Evolutionary conservation across 2,113 vertebrate genomes (phyloP).

Genomic region (Pelecanoides urinatrix): DNA sequence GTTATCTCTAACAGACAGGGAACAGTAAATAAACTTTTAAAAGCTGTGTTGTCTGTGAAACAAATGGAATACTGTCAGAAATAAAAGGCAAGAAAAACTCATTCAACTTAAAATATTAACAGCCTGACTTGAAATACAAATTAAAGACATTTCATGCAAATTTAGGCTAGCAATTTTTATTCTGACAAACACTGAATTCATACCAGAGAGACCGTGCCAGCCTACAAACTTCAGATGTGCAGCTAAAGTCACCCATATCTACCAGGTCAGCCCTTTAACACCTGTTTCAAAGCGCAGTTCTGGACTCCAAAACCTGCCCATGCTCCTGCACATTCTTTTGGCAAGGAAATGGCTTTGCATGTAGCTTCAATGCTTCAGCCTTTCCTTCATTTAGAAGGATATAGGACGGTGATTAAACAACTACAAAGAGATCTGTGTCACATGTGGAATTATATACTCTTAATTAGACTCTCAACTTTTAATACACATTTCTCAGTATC

Average conservation of each 20-base stretch:
- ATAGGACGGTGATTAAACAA: neutral
- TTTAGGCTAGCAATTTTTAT: neutral
- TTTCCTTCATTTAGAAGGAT: neutral
- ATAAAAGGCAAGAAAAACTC: neutral
- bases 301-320: neutral
- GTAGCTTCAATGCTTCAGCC: neutral
- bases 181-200: neutral
- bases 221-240: neutral
- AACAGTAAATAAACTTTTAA: neutral
- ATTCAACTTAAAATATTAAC: neutral
- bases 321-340: neutral
- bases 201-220: neutral
- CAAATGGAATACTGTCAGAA: neutral
- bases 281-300: neutral
- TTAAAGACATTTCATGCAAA: neutral
- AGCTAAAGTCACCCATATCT: neutral
- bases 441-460: neutral
- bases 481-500: neutral
- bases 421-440: neutral
- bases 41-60: neutral
- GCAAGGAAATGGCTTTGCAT: neutral
- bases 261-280: neutral
- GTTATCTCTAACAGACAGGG: neutral
- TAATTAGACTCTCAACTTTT: neutral
- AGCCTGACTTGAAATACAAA: neutral